Base-by-base conservation (phyloP, 2,113 vertebrate genomes). In the Fregetta grallaria region DNA sequence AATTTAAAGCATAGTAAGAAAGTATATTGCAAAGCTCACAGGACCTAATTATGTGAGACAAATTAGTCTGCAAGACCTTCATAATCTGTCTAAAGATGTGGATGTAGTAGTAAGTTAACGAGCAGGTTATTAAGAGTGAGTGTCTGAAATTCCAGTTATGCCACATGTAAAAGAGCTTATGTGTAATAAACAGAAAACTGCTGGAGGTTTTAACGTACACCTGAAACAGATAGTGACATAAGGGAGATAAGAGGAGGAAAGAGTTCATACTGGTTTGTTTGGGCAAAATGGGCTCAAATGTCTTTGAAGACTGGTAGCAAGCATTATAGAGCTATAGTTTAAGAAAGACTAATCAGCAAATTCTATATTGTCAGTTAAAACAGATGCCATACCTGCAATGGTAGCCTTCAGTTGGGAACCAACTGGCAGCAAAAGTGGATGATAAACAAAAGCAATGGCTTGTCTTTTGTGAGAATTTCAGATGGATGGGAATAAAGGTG, bases 31-130 rank as follows among this genome's bases (percentile, higher is more conserved):
- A 95, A 96, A 95, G 86, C 96, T 96, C 95, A 81, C 76, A 96
- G 96, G 96, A 95, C 92, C 95, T 96, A 96, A 96, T 97, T 96
- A 95, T 45, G 76, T 80, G 82, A 94, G 94, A 96, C 79, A 96
- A 95, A 97, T 95, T 97, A 96, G 79, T 56, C 88, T 94, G 73
- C 44, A 72, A 96, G 91, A 92, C 94, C 83, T 96, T 92, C 90
- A 88, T 95, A 96, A 96, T 96, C 82, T 88, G 45, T 91, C 55
- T 94, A 92, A 95, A 96, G 67, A 90, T 52, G 82, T 78, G 82
- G 63, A n/a, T 91, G 68, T 77, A 90, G 65, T 68, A 82, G 53
- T 82, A 89, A 93, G 70, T 67, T 95, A 96, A 95, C 3, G 0
- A 96, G 86, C n/a, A 86, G 86, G 75, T 88, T 96, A 87, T 94